These are phyloP conservation scores for Sandelia bainsii DNA, from an alignment of 2,797 vertebrate species.

Conservation along the genomic window DNA sequence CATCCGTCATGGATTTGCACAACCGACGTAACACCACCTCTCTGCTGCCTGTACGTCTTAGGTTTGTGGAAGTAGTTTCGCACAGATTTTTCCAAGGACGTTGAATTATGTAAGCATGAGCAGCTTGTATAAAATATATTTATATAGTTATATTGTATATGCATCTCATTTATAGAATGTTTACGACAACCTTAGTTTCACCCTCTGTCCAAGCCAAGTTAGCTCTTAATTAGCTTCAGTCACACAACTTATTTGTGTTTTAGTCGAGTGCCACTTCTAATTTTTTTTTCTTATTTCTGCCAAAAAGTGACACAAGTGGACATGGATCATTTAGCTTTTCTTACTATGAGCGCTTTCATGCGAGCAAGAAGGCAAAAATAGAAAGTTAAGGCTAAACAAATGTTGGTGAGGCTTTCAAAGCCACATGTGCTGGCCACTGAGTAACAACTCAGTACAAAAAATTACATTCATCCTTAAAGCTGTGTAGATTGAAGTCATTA, in stretches of 20 bases:
- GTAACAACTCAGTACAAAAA: conserved; percentile 1
- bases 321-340: background rate
- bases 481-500: conserved; percentile 19
- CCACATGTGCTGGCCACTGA: background rate
- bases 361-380: conserved; percentile 29
- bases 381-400: background rate
- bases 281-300: background rate
- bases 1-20: background rate
- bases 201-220: background rate
- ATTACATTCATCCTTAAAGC: background rate
- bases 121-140: background rate
- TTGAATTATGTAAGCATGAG: background rate
- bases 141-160: background rate
- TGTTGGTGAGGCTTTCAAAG: background rate
- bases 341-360: conserved; percentile 15
- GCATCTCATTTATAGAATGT: background rate
- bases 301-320: background rate
- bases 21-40: background rate
- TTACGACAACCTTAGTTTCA: background rate
- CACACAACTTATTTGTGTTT: background rate
- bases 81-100: background rate
- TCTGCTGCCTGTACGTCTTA: background rate
- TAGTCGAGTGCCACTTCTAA: background rate
- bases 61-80: background rate
- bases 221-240: background rate